Conservation (phyloP, 2,888 invertebrate species). For the Tortricodes alternella region DNA sequence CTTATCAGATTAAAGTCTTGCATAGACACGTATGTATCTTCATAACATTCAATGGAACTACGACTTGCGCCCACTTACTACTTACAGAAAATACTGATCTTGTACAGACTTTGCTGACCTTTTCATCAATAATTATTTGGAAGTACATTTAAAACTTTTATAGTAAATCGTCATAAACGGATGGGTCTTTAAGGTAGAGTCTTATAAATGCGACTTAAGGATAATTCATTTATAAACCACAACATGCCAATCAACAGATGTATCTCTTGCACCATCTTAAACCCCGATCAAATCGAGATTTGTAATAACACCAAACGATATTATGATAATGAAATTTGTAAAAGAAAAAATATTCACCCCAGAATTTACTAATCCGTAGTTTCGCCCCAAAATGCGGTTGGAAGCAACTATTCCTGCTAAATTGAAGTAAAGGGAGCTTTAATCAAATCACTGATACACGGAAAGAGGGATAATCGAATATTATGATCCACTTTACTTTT, state of each 20-base stretch:
- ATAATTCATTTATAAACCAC: not conserved
- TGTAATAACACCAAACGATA: conserved; percentile 43
- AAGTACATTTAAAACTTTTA: too few species aligned
- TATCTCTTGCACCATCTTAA: conserved; percentile 31
- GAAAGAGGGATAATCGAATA: conserved; percentile 62
- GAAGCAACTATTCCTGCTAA: conserved; percentile 68
- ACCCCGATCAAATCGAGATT: conserved; percentile 39
- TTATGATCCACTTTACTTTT: conserved; percentile 62
- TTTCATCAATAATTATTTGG: too few species aligned
- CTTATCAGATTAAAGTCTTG: too few species aligned
- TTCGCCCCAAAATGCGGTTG: conserved; percentile 64
- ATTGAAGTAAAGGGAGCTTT: conserved; percentile 69
- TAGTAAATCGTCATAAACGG: too few species aligned
- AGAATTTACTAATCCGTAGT: conserved; percentile 53
- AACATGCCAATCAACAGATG: conserved; percentile 26
- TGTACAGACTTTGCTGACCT: too few species aligned
- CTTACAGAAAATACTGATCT: too few species aligned
- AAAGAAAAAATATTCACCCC: conserved; percentile 61
- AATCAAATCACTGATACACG: conserved; percentile 63
- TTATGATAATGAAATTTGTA: conserved; percentile 66
- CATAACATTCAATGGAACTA: too few species aligned
- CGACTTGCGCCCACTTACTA: too few species aligned
- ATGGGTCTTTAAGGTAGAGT: too few species aligned
- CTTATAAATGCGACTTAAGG: too few species aligned
- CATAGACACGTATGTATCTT: too few species aligned